Conservation (phyloP, 1,140 invertebrate species). For the Leptopilina boulardi region DNA sequence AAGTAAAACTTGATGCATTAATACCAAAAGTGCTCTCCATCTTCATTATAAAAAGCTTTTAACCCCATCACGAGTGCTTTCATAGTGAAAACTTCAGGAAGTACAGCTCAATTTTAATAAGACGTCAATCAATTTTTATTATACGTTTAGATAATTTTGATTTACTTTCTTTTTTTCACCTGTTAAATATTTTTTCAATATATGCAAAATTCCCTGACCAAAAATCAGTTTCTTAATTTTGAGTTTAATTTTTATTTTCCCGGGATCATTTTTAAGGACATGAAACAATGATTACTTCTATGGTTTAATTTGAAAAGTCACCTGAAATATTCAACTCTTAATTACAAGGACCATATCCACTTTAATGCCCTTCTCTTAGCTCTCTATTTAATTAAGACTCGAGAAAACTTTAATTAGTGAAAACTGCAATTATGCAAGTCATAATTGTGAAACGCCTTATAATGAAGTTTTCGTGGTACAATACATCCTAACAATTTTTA, state of each 20-base stretch:
- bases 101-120: neutral
- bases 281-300: neutral
- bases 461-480: neutral
- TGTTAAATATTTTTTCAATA: neutral
- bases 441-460: neutral
- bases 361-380: slow-evolving; percentile 11
- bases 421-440: slow-evolving; percentile 8
- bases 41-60: slow-evolving; percentile 28
- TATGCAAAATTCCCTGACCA: neutral
- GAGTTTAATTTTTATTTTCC: no score
- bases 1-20: slow-evolving; percentile 23
- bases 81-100: neutral
- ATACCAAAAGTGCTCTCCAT: slow-evolving; percentile 26
- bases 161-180: neutral
- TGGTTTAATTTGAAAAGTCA: slow-evolving; percentile 13
- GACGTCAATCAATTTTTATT: slow-evolving; percentile 18
- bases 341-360: slow-evolving; percentile 4
- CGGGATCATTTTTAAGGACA: no score
- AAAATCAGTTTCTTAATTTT: neutral
- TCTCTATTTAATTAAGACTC: slow-evolving; percentile 19
- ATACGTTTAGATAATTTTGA: neutral
- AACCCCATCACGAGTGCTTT: slow-evolving; percentile 3
- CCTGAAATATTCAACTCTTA: neutral
- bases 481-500: neutral
- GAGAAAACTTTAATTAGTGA: slow-evolving; percentile 12